phyloP scores from a whole-genome alignment of 2,113 vertebrate genomes.

The Notechis scutatus region DNA sequence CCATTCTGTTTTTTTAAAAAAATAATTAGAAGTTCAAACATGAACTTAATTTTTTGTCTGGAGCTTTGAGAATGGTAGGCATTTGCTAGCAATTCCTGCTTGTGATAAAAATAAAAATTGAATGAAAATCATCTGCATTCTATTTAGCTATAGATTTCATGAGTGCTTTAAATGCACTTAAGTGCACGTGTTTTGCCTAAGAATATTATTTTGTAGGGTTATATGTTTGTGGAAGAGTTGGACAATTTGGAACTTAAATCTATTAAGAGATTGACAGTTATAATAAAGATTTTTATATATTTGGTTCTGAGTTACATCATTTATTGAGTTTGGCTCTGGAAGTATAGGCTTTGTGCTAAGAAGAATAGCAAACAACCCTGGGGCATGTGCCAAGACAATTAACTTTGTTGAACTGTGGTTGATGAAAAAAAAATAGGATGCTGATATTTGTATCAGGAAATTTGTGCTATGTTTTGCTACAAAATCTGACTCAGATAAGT shows the following conservation, averaged over 20 bases:
- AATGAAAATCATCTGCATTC: neutral
- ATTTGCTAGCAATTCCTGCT: neutral
- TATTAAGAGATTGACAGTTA: neutral
- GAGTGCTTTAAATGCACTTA: neutral
- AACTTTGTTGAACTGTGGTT: constrained; percentile 38
- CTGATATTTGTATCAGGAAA: constrained; percentile 45
- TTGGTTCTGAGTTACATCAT: constrained; percentile 11
- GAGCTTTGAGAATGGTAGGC: neutral
- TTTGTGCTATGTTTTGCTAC: constrained; percentile 26
- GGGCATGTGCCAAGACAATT: constrained; percentile 33
- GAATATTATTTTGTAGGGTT: neutral
- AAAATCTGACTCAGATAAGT: constrained; percentile 23
- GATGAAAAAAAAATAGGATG: neutral
- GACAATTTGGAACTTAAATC: neutral
- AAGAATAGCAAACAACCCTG: constrained; percentile 24
- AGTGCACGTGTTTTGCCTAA: neutral
- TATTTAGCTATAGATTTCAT: neutral
- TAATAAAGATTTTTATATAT: neutral
- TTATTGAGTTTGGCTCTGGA: constrained; percentile 15
- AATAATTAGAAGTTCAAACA: neutral
- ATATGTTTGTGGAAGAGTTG: neutral
- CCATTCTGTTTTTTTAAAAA: neutral
- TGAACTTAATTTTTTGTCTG: neutral
- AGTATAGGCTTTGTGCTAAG: constrained; percentile 24
- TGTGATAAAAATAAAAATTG: neutral